Conservation (phyloP, 2,888 invertebrate genomes). For the Nomada ferruginata region DNA sequence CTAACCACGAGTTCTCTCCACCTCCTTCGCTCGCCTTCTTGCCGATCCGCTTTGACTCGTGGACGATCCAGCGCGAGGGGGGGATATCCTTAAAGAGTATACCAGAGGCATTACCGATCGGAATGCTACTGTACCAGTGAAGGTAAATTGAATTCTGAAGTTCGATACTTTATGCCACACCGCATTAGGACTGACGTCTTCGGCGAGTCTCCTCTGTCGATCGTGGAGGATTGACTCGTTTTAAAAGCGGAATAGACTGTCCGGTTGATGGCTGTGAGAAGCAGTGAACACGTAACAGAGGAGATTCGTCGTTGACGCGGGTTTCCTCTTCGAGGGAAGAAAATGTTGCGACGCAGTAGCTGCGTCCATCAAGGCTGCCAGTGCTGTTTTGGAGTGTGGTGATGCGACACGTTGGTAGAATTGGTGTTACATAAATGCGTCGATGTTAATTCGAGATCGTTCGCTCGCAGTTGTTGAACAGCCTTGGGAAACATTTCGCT, state of each 20-base stretch:
- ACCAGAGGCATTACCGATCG: slow-evolving; percentile 70
- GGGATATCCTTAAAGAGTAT: slow-evolving; percentile 62
- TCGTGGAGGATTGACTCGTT: slow-evolving; percentile 10
- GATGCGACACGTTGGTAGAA: slow-evolving; percentile 26
- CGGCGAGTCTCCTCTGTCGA: slow-evolving; percentile 6
- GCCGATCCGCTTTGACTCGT: slow-evolving; percentile 31
- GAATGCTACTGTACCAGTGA: slow-evolving; percentile 78
- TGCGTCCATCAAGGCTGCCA: slow-evolving; percentile 7
- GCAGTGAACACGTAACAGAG: no score
- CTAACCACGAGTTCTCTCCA: slow-evolving; percentile 38
- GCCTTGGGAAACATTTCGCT: slow-evolving; percentile 18
- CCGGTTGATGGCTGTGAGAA: neutral
- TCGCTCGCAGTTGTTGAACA: neutral
- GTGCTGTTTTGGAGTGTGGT: slow-evolving; percentile 23
- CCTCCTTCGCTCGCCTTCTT: slow-evolving; percentile 51
- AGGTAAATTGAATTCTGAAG: slow-evolving; percentile 74
- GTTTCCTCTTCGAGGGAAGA: slow-evolving; percentile 18
- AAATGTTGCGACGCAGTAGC: slow-evolving; percentile 3
- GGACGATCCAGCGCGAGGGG: slow-evolving; percentile 39
- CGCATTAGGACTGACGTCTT: slow-evolving; percentile 1
- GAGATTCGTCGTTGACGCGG: slow-evolving; percentile 9
- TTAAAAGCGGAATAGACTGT: neutral
- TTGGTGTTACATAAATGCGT: slow-evolving; percentile 23
- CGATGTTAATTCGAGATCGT: neutral
- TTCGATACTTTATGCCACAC: slow-evolving; percentile 25